A percentile compares a stretch with the other conserved stretches of the same genome.
phyloP scores from a whole-genome alignment of 2,113 vertebrate species.

The Ciconia maguari region DNA sequence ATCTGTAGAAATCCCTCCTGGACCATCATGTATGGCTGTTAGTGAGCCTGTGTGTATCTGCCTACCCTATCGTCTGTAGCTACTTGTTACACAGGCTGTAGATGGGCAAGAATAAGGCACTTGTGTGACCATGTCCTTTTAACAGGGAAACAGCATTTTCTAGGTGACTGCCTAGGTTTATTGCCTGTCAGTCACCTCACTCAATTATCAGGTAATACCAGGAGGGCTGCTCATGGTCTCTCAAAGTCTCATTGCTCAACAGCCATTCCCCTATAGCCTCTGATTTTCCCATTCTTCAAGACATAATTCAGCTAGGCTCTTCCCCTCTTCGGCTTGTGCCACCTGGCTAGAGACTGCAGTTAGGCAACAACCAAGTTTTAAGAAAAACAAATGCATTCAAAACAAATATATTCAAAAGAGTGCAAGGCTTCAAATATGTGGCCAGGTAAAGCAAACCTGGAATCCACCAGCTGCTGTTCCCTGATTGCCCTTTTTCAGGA shows the following conservation, averaged over 20 bases:
- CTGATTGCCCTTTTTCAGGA: not conserved
- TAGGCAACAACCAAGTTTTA: not conserved
- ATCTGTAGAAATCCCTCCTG: not conserved
- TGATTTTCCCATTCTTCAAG: not conserved
- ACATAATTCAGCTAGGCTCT: not conserved
- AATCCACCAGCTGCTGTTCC: not conserved
- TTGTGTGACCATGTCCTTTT: not conserved
- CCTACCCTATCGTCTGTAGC: not conserved
- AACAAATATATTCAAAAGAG: not conserved
- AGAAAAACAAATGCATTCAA: not conserved
- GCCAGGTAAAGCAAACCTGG: not conserved
- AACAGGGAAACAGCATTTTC: not conserved
- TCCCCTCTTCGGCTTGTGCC: accelerated
- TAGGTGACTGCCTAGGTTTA: not conserved
- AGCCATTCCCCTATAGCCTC: not conserved
- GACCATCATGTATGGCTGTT: not conserved
- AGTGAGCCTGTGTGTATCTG: not conserved
- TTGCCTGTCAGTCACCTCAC: not conserved
- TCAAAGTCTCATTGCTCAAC: not conserved
- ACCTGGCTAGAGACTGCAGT: not conserved
- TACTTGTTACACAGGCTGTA: not conserved
- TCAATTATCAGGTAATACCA: not conserved
- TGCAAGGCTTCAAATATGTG: not conserved
- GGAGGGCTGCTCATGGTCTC: not conserved
- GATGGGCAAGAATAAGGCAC: not conserved